A percentile compares a stretch with the other conserved stretches of the same genome.
Conservation (phyloP, 2,797 vertebrate genomes). For the Gobio occitaniae region DNA sequence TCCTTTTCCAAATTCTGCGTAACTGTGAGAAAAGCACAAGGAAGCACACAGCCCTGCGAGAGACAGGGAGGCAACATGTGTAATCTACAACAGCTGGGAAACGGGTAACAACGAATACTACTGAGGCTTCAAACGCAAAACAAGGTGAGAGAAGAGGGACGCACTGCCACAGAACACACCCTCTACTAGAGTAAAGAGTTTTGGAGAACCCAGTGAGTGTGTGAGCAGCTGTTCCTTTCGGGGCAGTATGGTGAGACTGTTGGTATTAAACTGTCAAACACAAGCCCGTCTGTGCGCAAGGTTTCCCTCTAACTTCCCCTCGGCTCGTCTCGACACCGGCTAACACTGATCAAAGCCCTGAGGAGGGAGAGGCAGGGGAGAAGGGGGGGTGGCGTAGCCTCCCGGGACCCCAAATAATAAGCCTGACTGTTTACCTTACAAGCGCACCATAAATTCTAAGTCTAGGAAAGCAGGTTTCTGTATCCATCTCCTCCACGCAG, state of each 20-base stretch:
- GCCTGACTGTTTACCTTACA: conserved; percentile 62
- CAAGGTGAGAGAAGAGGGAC: conserved; percentile 45
- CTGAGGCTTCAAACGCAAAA: conserved; percentile 26
- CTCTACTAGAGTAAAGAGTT: conserved; percentile 32
- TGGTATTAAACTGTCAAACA: conserved; percentile 70
- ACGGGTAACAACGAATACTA: conserved; percentile 57
- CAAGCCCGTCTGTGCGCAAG: conserved; percentile 60
- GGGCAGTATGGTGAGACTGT: conserved; percentile 52
- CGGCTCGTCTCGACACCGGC: conserved; percentile 46
- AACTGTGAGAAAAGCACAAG: conserved; percentile 39
- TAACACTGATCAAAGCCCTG: conserved; percentile 62
- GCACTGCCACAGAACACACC: conserved; percentile 19
- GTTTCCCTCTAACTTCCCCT: conserved; percentile 50
- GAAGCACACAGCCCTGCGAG: conserved; percentile 46
- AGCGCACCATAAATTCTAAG: conserved; percentile 56
- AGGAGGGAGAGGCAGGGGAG: conserved; percentile 26
- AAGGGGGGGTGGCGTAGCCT: conserved; percentile 32
- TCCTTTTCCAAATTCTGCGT: conserved; percentile 9
- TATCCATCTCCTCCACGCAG: conserved; percentile 32
- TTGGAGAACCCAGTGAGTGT: conserved; percentile 38
- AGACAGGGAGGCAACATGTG: conserved; percentile 51
- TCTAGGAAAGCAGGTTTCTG: conserved; percentile 47
- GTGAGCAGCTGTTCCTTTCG: conserved; percentile 60
- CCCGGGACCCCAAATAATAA: conserved; percentile 61
- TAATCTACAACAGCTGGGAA: conserved; percentile 63